Conservation (phyloP, 2,888 invertebrate genomes). For the Ormyrus nitidulus region DNA sequence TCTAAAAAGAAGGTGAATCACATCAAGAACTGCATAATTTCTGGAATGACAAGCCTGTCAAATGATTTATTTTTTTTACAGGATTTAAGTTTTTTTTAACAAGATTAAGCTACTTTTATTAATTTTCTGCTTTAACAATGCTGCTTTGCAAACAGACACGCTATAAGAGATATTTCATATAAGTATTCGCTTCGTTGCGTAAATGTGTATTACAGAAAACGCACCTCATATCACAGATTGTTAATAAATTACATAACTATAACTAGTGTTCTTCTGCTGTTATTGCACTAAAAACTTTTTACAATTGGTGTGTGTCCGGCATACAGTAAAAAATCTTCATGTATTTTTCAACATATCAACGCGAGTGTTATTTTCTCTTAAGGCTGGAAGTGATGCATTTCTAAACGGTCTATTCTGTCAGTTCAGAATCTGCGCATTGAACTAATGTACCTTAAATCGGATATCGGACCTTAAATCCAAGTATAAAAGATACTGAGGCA, state of each 20-base stretch:
- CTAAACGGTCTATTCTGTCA: slow-evolving; percentile 14
- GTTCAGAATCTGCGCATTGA: slow-evolving; percentile 16
- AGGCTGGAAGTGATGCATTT: slow-evolving; percentile 47
- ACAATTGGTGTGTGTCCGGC: not conserved
- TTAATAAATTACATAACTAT: slow-evolving; percentile 44
- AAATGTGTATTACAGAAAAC: slow-evolving; percentile 54
- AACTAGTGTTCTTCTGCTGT: slow-evolving; percentile 39
- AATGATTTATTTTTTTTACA: slow-evolving; percentile 24
- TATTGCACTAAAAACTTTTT: slow-evolving; percentile 27
- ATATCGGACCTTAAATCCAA: slow-evolving; percentile 7
- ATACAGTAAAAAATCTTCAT: slow-evolving; percentile 34
- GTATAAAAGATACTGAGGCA: slow-evolving; percentile 38
- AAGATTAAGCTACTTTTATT: slow-evolving; percentile 36
- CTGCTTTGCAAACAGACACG: slow-evolving; percentile 28
- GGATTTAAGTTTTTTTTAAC: slow-evolving; percentile 41
- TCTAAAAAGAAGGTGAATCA: not conserved
- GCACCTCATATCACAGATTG: slow-evolving; percentile 62
- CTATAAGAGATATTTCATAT: slow-evolving; percentile 47
- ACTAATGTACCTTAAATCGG: not conserved
- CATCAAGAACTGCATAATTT: not conserved
- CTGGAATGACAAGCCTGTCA: slow-evolving; percentile 6
- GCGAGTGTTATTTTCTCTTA: slow-evolving; percentile 26
- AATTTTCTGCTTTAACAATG: slow-evolving; percentile 42
- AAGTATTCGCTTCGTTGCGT: slow-evolving; percentile 48
- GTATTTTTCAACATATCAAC: slow-evolving; percentile 21